A percentile compares a stretch with the other conserved stretches of the same genome.
These are phyloP conservation scores for Phortica okadai DNA, from an alignment of 2,888 invertebrate genomes.

Conservation along the genomic window DNA sequence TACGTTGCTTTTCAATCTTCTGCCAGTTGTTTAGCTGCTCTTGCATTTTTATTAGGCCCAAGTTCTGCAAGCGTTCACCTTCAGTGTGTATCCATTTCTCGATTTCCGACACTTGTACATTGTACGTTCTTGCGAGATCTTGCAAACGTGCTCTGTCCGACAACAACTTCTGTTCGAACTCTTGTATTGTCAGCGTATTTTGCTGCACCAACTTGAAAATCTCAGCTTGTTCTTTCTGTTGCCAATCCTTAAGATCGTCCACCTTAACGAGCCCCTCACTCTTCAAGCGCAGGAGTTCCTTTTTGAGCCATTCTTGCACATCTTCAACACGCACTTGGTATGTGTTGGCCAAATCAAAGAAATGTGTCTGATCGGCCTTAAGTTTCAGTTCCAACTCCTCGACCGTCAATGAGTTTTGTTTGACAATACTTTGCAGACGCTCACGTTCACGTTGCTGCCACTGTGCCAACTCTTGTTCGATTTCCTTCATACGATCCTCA, in stretches of 20 bases:
- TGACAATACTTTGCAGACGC: slow-evolving; percentile 66
- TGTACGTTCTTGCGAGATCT: slow-evolving; percentile 68
- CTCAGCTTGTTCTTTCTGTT: slow-evolving; percentile 66
- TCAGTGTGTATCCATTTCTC: slow-evolving; percentile 73
- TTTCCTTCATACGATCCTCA: slow-evolving; percentile 71
- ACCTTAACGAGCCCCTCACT: slow-evolving; percentile 70
- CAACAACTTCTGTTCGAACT: slow-evolving; percentile 68
- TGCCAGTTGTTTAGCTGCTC: slow-evolving; percentile 73
- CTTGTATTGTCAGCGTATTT: slow-evolving; percentile 71
- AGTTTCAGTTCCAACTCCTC: slow-evolving; percentile 72
- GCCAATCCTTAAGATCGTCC: slow-evolving; percentile 73
- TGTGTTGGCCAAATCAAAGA: slow-evolving; percentile 68
- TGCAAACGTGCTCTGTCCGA: slow-evolving; percentile 69
- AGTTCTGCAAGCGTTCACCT: slow-evolving; percentile 67
- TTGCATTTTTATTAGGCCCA: slow-evolving; percentile 67
- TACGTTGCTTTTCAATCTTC: slow-evolving; percentile 69
- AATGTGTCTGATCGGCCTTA: slow-evolving; percentile 68
- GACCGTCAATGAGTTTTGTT: slow-evolving; percentile 69
- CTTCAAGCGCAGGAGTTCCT: slow-evolving; percentile 68
- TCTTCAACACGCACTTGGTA: slow-evolving; percentile 72
- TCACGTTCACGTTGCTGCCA: slow-evolving; percentile 74
- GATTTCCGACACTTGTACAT: slow-evolving; percentile 71
- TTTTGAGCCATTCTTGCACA: slow-evolving; percentile 73
- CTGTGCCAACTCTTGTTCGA: slow-evolving; percentile 66
- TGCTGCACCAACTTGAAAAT: slow-evolving; percentile 66